Evolutionary conservation across 2,888 invertebrate genomes (phyloP).

Genomic region (Terebella lapidaria): DNA sequence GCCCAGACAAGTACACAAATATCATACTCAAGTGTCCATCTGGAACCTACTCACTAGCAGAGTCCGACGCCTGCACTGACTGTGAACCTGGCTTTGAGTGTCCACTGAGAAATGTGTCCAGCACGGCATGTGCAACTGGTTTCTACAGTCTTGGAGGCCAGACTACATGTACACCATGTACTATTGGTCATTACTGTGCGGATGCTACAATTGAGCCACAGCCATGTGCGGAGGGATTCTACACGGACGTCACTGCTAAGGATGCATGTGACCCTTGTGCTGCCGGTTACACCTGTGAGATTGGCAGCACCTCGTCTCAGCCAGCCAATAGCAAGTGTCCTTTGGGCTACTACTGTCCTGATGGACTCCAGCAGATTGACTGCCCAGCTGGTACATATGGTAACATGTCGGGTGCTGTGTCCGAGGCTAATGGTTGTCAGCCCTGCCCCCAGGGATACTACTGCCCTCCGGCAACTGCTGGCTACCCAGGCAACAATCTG

Average conservation of each 20-base stretch:
- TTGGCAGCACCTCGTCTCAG: constrained; percentile 32
- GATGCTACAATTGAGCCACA: constrained; percentile 11
- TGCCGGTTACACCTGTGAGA: constrained; percentile 43
- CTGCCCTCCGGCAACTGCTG: constrained; percentile 41
- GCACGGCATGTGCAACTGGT: constrained; percentile 35
- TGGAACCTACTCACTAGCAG: constrained; percentile 38
- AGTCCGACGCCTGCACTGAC: constrained; percentile 31
- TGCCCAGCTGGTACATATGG: constrained; percentile 47
- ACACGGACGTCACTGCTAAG: constrained; percentile 11
- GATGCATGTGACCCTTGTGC: constrained; percentile 17
- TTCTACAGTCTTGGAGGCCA: constrained; percentile 41
- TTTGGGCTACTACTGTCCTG: constrained; percentile 40
- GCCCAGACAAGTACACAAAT: constrained; percentile 39
- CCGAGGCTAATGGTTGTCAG: constrained; percentile 30
- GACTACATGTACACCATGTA: constrained; percentile 37
- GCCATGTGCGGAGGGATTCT: constrained; percentile 35
- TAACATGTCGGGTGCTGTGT: constrained; percentile 29
- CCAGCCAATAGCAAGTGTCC: constrained; percentile 36
- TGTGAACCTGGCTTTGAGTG: constrained; percentile 45
- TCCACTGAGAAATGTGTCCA: constrained; percentile 28
- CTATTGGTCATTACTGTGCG: constrained; percentile 39
- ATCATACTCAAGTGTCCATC: constrained; percentile 26
- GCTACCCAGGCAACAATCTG: constrained; percentile 28
- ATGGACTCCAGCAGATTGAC: constrained; percentile 34
- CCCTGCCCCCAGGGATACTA: constrained; percentile 44